phyloP scores from a whole-genome alignment of 2,888 invertebrate genomes.

The Metellina segmentata region DNA sequence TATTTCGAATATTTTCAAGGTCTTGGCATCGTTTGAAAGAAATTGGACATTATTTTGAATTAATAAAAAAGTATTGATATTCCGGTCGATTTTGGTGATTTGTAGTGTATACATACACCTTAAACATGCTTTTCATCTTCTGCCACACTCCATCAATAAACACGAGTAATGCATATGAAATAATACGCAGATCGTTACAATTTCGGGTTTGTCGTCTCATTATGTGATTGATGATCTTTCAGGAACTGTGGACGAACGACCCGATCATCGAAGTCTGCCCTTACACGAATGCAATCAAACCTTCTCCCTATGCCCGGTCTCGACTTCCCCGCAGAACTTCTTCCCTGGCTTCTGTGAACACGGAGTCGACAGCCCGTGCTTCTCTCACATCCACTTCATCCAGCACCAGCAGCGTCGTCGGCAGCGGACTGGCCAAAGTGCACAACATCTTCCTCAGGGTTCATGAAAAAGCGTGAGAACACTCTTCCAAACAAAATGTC shows the following conservation, averaged over 20 bases:
- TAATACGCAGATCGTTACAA: no score
- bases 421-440: constrained; percentile 76
- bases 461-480: constrained; percentile 74
- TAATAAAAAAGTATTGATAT: no score
- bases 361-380: constrained; percentile 58
- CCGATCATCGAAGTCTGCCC: constrained; percentile 81
- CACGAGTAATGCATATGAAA: no score
- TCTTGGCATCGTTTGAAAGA: no score
- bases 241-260: constrained; percentile 82
- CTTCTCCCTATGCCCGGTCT: constrained; percentile 78
- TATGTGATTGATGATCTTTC: no score
- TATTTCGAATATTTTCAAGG: no score
- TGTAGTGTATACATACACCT: no score
- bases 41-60: no score
- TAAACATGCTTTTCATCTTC: no score
- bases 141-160: no score
- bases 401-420: constrained; percentile 75
- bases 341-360: constrained; percentile 58
- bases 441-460: constrained; percentile 75
- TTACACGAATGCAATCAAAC: constrained; percentile 80
- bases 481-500: not conserved
- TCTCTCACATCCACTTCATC: constrained; percentile 78
- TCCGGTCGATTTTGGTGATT: no score
- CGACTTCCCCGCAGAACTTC: constrained; percentile 77
- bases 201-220: no score